Conservation (phyloP, 2,113 vertebrate species). For the Myiagra hebetior region DNA sequence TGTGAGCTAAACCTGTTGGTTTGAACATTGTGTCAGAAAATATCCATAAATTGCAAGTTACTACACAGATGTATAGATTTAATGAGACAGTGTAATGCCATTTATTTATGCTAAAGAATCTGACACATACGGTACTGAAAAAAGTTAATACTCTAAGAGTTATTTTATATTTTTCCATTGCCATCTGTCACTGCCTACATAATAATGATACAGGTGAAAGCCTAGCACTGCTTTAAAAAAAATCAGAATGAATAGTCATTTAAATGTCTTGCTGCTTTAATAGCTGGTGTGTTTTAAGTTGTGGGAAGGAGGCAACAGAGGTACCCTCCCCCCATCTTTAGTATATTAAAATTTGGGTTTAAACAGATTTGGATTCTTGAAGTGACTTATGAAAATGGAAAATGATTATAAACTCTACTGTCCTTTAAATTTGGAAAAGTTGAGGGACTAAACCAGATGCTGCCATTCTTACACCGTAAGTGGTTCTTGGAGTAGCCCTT, state of each 20-base stretch:
- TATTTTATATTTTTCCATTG: constrained; percentile 64
- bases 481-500: neutral
- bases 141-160: constrained; percentile 67
- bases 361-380: neutral
- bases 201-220: constrained; percentile 67
- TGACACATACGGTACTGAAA: constrained; percentile 66
- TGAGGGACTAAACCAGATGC: neutral
- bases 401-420: neutral
- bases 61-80: constrained; percentile 75
- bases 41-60: constrained; percentile 68
- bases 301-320: constrained; percentile 25
- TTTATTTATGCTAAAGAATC: constrained; percentile 72
- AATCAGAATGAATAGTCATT: constrained; percentile 55
- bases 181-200: constrained; percentile 70
- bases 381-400: neutral
- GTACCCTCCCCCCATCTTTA: neutral
- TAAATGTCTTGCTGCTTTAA: constrained; percentile 60
- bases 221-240: constrained; percentile 11
- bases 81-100: constrained; percentile 70
- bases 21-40: constrained; percentile 71
- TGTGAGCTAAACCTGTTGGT: constrained; percentile 71
- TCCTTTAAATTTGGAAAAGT: neutral
- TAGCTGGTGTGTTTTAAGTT: constrained; percentile 50
- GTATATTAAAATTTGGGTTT: neutral
- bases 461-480: neutral